Evolutionary conservation across 1,140 invertebrate species (phyloP), one percentile per base, ranked within the genome.

Genomic region (Callitettix versicolor): DNA sequence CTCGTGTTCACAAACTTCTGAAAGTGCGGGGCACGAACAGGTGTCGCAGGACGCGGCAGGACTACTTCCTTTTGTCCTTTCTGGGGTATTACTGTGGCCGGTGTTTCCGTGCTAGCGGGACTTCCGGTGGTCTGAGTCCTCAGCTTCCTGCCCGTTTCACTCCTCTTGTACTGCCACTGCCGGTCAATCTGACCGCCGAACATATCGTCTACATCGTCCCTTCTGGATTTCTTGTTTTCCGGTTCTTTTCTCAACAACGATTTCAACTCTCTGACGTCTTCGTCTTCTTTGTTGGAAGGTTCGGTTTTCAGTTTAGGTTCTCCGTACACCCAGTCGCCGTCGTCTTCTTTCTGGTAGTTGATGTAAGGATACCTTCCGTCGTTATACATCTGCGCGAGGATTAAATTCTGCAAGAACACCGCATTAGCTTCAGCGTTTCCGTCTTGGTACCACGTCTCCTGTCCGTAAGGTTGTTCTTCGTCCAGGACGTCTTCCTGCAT

Each of bases 361-460:
- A 21, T 22, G 17, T 44, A 44, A 17, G 17, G 40, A 12, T 12
- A 30, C 67, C 67, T 52, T 64, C 67, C 36, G 65, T 65, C 52
- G 72, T 76, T 74, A 62, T 79, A 79, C 74, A 79, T 77, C 66
- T 79, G 76, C 3, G 76, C 72, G 47, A 79, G 68, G 43, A 80
- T 78, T 20, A 80, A 66, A 61, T 80, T 80, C 54, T 80, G 75
- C 24, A 81, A 66, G 65, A 80, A 81, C 41, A 76, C 76, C 20
- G 76, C 76, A 59, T 76, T 79, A 33, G 76, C 76, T 62, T 78
- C 76, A 24, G 67, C 66, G 53, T 65, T 63, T 1, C 60, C 53
- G 26, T 57, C 59, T 9, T 57, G 55, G 58, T 75, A 80, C 70
- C 76, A 77, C 3, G 76, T 77, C 60, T 80, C 79, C 59, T 79